A percentile compares a stretch with the other conserved stretches of the same genome.
Evolutionary conservation across 1,140 invertebrate species (phyloP).

Genomic region (Apis cerana): DNA sequence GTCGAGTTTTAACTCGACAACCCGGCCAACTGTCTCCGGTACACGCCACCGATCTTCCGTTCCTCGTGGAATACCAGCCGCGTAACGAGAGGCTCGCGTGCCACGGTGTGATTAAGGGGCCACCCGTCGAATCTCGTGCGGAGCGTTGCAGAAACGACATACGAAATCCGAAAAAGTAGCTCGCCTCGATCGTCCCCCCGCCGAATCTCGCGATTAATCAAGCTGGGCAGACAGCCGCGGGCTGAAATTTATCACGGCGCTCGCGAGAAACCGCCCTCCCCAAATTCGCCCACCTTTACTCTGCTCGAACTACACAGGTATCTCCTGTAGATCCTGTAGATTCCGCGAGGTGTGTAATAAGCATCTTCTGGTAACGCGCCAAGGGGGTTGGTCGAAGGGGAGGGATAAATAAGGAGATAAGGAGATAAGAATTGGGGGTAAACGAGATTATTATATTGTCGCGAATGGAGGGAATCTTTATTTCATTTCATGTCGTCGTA

Average conservation of each 20-base stretch:
- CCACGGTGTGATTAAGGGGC: conserved; percentile 51
- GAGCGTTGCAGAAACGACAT: conserved; percentile 38
- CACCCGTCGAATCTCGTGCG: conserved; percentile 41
- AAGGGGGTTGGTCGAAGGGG: neutral
- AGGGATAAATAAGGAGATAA: conserved; percentile 26
- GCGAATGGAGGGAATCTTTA: neutral
- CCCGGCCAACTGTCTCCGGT: conserved; percentile 42
- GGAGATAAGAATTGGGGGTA: too few species aligned
- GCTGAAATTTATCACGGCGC: conserved; percentile 31
- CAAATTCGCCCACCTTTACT: too few species aligned
- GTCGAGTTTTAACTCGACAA: conserved; percentile 31
- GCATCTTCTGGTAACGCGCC: neutral
- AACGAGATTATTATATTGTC: conserved; percentile 2
- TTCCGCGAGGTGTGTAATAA: neutral
- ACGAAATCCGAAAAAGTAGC: conserved; percentile 59
- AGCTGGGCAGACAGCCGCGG: conserved; percentile 14
- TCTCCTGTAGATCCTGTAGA: neutral
- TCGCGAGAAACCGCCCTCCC: conserved; percentile 30
- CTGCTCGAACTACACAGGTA: neutral
- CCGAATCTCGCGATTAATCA: conserved; percentile 46
- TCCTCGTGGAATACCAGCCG: conserved; percentile 32
- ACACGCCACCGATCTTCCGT: conserved; percentile 40
- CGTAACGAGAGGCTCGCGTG: conserved; percentile 63
- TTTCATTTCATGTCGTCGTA: conserved; percentile 24
- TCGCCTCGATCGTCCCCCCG: conserved; percentile 39